Conservation (phyloP, 2,888 invertebrate genomes). For the Odontothrips loti region DNA sequence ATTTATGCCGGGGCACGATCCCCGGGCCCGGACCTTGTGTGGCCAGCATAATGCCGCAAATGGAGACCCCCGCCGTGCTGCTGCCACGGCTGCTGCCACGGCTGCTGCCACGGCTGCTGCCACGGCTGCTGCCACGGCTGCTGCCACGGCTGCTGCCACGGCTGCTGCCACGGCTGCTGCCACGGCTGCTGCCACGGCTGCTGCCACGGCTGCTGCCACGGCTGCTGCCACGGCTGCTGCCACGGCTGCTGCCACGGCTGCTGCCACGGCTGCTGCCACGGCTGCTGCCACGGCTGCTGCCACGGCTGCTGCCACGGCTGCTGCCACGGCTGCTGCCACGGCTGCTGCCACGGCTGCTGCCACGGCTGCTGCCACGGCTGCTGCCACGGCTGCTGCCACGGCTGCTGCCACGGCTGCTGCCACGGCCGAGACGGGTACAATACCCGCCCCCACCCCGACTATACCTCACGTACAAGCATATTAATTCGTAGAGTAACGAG, state of each 20-base stretch:
- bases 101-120: not conserved
- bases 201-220: not conserved
- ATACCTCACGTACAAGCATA: too few species aligned
- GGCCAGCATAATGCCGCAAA: conserved; percentile 8
- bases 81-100: not conserved
- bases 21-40: not conserved
- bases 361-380: not conserved
- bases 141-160: not conserved
- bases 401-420: not conserved
- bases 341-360: not conserved
- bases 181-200: not conserved
- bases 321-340: not conserved
- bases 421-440: too few species aligned
- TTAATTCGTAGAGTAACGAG: too few species aligned
- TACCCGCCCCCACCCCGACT: too few species aligned
- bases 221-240: not conserved
- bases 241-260: not conserved
- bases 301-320: not conserved
- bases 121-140: not conserved
- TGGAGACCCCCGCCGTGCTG: not conserved
- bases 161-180: not conserved
- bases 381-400: not conserved
- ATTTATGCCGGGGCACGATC: conserved; percentile 21
- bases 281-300: not conserved
- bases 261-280: not conserved